Base-by-base conservation (phyloP, 1,140 invertebrate species). In the Ceratosolen fusciceps region DNA sequence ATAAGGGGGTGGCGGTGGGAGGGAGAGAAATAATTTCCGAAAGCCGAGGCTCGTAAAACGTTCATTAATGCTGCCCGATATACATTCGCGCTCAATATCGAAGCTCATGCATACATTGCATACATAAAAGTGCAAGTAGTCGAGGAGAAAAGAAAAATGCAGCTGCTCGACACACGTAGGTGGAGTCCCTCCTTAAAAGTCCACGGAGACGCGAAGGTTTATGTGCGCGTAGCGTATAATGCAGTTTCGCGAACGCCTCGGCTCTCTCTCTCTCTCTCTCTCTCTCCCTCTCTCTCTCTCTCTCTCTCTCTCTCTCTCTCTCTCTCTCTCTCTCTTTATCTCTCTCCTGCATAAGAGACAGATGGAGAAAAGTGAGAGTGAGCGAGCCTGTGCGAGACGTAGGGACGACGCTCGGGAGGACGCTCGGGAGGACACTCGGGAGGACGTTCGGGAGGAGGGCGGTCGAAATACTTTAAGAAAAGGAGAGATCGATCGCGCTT, bases 401-500 rank as follows among this genome's bases (percentile, higher is more conserved):
- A n/a, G n/a, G n/a, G n/a, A n/a, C n/a, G n/a, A n/a, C n/a, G n/a
- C n/a, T n/a, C n/a, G n/a, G n/a, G n/a, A n/a, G n/a, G n/a, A n/a
- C n/a, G n/a, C n/a, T n/a, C n/a, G n/a, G n/a, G n/a, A n/a, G n/a
- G n/a, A n/a, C n/a, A n/a, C n/a, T n/a, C n/a, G n/a, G n/a, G n/a
- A n/a, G n/a, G n/a, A 47, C 16, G 16, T 47, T 47, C 65, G 79
- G 67, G 75, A 81, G 76, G 58, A 81, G 71, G 68, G 80, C 54
- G 74, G 79, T 81, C 67, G 49, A 77, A 31, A 29, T 47, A 70
- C 80, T 77, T 84, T 81, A 82, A 80, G 68, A 43, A 47, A 39
- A 43, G 21, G 24, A 43, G 21, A 58, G 68, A 77, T 77, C 37
- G 67, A 71, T 77, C 26, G 47, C n/a, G 75, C n/a, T n/a, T n/a